Evolutionary conservation across 2,113 vertebrate species (phyloP), one percentile per base, ranked within the genome.

Genomic region (Embiotoca jacksoni): DNA sequence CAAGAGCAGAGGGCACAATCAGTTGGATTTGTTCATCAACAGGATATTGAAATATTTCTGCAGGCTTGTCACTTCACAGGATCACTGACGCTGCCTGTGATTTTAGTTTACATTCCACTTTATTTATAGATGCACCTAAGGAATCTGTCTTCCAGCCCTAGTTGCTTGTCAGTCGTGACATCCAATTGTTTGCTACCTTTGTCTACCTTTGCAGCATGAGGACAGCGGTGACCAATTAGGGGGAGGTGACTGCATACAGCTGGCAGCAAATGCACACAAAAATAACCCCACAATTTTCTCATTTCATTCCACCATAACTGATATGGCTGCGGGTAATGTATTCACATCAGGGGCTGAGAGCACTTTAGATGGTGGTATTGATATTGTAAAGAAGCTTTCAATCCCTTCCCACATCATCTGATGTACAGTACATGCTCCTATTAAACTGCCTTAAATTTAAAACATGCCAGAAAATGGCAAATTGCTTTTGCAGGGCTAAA

Each of bases 261-360:
- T 72, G 67, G 23, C 36, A 72, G 70, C 56, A 35, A 68, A 50
- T 3, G 46, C 41, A 52, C 68, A 57, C 72, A 57, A 60, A 82
- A 88, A 88, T 67, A 88, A 83, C 59, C 64, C 8, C 61, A 59
- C 10, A 39, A 41, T 86, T 74, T 80, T 78, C 78, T 70, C 69
- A 60, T 83, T 82, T 60, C 52, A 67, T 60, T 61, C 63, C 50
- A 63, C 56, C 35, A 33, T 80, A 86, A 61, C 55, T 82, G 78
- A 81, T 74, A 65, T 35, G 74, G 37, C 73, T 52, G 53, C 23
- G 6, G 65, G 63, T 82, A 70, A 86, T 80, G 78, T 74, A 82
- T 83, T 91, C 78, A 83, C 72, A 84, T 72, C 53, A 80, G 75
- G 72, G n/a, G 4, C 81, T 78, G 36, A 85, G 55, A 87, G 85